phyloP scores from a whole-genome alignment of 2,113 vertebrate species.

The Tringa solitaria region DNA sequence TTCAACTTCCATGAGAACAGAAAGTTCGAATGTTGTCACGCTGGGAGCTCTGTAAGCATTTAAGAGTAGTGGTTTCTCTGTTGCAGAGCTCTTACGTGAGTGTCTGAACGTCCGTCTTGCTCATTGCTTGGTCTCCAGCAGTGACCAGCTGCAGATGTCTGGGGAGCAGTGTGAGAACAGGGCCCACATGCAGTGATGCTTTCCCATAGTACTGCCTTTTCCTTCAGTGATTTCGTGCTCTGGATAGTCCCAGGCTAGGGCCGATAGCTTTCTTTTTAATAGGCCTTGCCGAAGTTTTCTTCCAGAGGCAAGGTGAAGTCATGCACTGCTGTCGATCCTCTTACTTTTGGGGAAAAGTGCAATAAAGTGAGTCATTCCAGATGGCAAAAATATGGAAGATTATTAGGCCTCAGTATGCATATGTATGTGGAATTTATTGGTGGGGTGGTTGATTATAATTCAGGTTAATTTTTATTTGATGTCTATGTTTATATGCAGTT shows the following conservation, averaged over 20 bases:
- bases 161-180: neutral
- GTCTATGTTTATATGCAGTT: neutral
- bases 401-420: neutral
- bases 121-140: neutral
- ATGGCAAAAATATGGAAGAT: neutral
- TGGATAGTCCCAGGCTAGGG: neutral
- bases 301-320: neutral
- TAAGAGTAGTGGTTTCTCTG: neutral
- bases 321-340: neutral
- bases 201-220: neutral
- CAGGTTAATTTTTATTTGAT: neutral
- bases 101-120: neutral
- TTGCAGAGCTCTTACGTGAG: neutral
- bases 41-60: neutral
- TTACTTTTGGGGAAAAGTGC: neutral
- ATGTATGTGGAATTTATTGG: neutral
- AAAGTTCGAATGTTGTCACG: neutral
- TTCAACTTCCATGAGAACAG: rapidly evolving
- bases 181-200: too few relatives aligned
- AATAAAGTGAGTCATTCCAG: neutral
- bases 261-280: neutral
- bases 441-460: neutral
- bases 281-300: neutral
- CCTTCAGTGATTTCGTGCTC: neutral
- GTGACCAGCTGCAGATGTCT: neutral